phyloP scores from a whole-genome alignment of 2,113 vertebrate genomes.

The Numida meleagris region DNA sequence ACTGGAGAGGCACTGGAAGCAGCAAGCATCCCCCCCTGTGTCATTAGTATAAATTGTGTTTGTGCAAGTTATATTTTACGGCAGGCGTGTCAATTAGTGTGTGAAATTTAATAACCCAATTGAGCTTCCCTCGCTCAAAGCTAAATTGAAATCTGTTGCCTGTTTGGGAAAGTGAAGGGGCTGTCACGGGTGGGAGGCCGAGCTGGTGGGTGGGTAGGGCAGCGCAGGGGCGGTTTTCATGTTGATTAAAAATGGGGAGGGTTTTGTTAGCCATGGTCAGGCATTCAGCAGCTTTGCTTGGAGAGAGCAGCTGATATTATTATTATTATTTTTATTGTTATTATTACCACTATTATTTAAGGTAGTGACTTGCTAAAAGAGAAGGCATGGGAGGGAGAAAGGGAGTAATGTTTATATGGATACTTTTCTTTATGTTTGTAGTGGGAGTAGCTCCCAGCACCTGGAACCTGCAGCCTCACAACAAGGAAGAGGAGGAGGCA shows the following conservation, averaged over 20 bases:
- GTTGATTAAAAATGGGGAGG: background rate
- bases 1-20: slow-evolving; percentile 18
- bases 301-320: background rate
- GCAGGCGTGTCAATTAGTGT: slow-evolving; percentile 72
- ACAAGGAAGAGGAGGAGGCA: background rate
- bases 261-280: background rate
- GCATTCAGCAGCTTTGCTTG: background rate
- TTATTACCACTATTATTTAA: background rate
- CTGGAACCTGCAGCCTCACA: background rate
- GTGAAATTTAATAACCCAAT: slow-evolving; percentile 77
- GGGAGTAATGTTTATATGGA: background rate
- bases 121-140: slow-evolving; percentile 52
- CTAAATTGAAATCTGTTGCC: slow-evolving; percentile 70
- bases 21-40: slow-evolving; percentile 16
- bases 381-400: background rate
- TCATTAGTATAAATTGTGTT: slow-evolving; percentile 74
- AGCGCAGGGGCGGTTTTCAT: background rate
- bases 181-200: background rate
- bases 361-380: background rate
- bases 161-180: slow-evolving; percentile 27
- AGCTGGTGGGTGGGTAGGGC: background rate
- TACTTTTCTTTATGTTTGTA: background rate
- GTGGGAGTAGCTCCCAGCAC: background rate
- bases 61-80: slow-evolving; percentile 67
- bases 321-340: background rate